Evolutionary conservation across 2,113 vertebrate species (phyloP), one percentile per base, ranked within the genome.

Genomic region (Dendrocopos noguchii): DNA sequence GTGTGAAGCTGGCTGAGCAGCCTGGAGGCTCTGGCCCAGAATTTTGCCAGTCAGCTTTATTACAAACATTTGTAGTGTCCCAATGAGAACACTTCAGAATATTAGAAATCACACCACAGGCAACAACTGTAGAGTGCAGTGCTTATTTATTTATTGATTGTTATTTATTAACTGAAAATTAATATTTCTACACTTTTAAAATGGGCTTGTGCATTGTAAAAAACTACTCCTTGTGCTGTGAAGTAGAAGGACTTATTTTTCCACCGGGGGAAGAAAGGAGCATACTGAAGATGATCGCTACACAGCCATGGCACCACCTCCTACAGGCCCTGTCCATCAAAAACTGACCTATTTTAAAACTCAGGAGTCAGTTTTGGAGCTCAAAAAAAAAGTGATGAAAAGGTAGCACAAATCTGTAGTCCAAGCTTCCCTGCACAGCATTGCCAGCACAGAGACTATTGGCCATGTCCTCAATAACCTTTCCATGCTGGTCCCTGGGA

Each of bases 81-180:
- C 81, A 91, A 47, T 1, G 13, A 87, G 72, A 94, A 68, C 57
- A 73, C 79, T 92, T 92, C 89, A 92, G 93, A 92, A 92, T 11
- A 7, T 28, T 57, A 10, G 22, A 67, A 79, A 60, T 93, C 31
- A 34, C 60, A 89, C 67, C 12, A 7, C 72, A 80, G 75, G 68
- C 84, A 91, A 77, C 56, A 66, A 93, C 64, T 92, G 75, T 33
- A 67, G 75, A 89, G 29, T 2, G 1, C 46, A 64, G 57, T 10
- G 46, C 22, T 87, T 79, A 83, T 81, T 91, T 91, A 94, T 70
- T 71, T 90, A 91, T 95, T 93, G 93, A 68, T 72, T 88, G 61
- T 79, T 87, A 93, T 95, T 94, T 93, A 91, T 95, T 88, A 81
- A 94, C 89, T 91, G 84, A 90, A 91, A 96, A 86, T 90, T 4